phyloP scores from a whole-genome alignment of 2,888 invertebrate species.

The Dasysyrphus tricinctus region DNA sequence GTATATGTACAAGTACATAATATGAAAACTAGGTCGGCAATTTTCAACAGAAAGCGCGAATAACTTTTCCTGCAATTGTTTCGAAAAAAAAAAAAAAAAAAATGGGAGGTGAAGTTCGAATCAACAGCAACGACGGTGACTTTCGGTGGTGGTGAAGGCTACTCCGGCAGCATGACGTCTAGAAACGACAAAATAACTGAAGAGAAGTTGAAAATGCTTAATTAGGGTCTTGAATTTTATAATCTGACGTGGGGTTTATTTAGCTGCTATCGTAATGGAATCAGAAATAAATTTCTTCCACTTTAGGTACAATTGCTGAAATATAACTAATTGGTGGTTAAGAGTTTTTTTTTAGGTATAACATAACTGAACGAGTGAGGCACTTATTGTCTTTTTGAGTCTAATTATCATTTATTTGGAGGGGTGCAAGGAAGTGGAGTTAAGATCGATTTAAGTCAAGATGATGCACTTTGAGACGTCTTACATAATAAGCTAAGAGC shows the following conservation, averaged over 20 bases:
- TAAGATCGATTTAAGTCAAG: not conserved
- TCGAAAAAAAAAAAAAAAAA: not conserved
- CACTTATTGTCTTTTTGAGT: not conserved
- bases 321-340: conserved; percentile 31
- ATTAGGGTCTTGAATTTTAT: conserved; percentile 50
- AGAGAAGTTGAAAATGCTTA: conserved; percentile 40
- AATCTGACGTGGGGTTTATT: conserved; percentile 52
- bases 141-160: not conserved
- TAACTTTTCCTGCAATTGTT: conserved; percentile 18
- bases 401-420: not conserved
- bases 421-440: not conserved
- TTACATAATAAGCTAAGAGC: too few relatives aligned
- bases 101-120: not conserved
- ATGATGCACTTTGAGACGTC: too few relatives aligned
- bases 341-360: not conserved
- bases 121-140: not conserved
- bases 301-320: conserved; percentile 36
- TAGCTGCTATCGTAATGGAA: conserved; percentile 28
- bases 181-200: conserved; percentile 26
- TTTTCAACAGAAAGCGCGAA: conserved; percentile 26
- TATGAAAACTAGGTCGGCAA: conserved; percentile 57
- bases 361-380: not conserved
- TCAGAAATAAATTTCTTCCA: conserved; percentile 43
- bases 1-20: not conserved
- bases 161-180: not conserved